phyloP scores from a whole-genome alignment of 2,888 invertebrate genomes.

The Rhaphigaster nebulosa region DNA sequence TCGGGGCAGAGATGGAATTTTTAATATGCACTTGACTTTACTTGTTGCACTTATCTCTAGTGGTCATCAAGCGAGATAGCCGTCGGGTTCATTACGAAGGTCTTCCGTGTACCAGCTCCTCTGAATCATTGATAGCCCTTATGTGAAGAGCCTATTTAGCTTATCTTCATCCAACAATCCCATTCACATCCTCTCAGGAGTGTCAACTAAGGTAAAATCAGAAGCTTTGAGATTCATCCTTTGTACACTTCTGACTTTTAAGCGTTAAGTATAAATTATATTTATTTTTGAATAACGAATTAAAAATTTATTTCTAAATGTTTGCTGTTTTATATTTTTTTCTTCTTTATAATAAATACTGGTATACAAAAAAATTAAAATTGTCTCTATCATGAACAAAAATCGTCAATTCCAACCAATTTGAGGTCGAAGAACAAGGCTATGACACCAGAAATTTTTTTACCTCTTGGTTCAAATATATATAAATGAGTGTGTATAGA shows the following conservation, averaged over 20 bases:
- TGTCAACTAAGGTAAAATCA: not conserved
- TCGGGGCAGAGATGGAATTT: constrained; percentile 35
- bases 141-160: not conserved
- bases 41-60: constrained; percentile 39
- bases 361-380: too few species aligned
- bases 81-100: constrained; percentile 22
- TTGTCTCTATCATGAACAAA: too few species aligned
- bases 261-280: too few species aligned
- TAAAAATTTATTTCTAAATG: not conserved
- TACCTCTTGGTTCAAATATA: too few species aligned
- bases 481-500: too few species aligned
- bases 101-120: not conserved
- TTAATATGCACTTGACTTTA: constrained; percentile 34
- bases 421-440: too few species aligned
- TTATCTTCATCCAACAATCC: not conserved
- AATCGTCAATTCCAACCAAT: too few species aligned
- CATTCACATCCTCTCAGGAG: not conserved
- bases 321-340: too few species aligned
- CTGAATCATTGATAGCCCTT: constrained; percentile 27
- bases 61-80: not conserved
- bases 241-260: not conserved
- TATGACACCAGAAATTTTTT: too few species aligned
- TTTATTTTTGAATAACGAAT: too few species aligned
- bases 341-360: too few species aligned
- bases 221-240: not conserved